Conservation (phyloP, 2,113 vertebrate species). For the Saguinus midas region DNA sequence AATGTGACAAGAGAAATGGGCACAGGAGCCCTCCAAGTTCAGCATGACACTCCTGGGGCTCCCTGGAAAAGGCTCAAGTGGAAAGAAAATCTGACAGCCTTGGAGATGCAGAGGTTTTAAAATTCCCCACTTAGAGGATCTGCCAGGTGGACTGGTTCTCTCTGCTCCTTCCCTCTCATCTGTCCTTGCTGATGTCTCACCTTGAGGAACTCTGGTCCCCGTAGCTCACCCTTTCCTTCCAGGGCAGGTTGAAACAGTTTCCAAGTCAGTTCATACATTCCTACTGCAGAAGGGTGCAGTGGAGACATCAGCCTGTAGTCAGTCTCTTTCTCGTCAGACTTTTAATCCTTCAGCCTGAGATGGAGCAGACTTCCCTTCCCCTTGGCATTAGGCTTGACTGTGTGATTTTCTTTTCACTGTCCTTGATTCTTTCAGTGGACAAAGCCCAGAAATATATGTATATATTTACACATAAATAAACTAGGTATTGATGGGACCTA, state of each 20-base stretch:
- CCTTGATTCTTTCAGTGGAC: background rate
- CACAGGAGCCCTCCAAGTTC: background rate
- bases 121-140: background rate
- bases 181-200: background rate
- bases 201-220: background rate
- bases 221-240: background rate
- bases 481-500: too few relatives aligned
- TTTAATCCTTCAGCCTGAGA: background rate
- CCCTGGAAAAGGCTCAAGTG: background rate
- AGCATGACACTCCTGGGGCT: background rate
- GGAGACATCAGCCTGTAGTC: too few relatives aligned
- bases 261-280: background rate
- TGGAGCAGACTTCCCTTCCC: background rate
- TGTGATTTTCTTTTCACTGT: background rate
- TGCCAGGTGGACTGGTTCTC: background rate
- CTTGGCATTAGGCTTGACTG: background rate
- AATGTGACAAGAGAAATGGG: background rate
- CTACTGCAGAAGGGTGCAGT: background rate
- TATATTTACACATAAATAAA: background rate
- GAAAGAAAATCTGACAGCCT: background rate
- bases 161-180: background rate
- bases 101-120: background rate
- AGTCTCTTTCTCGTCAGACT: fast-evolving
- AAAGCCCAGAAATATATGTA: background rate
- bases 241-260: background rate